Base-by-base conservation (phyloP, 1,140 invertebrate genomes). In the Drosophila sp. region DNA sequence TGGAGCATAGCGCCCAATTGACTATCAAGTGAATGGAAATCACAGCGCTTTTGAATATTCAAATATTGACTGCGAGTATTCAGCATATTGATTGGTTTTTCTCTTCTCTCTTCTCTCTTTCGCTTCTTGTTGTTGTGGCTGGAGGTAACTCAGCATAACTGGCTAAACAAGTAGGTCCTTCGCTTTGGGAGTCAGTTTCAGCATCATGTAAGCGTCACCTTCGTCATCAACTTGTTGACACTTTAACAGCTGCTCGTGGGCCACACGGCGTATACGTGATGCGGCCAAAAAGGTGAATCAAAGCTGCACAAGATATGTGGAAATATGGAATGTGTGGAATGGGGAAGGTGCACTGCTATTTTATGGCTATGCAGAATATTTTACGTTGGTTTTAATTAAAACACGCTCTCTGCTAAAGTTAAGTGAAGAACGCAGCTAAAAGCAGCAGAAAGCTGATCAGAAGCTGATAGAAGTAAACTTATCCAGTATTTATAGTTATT, bases 141-240 rank as follows among this genome's bases (percentile, higher is more conserved):
- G 14, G 32, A 34, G 40, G n/a, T 16, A 29, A 43, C 29, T 59
- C 38, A 50, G 62, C 38, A 57, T 34, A 41, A 13, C 48, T 45
- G 43, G 8, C 34, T 62, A 27, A 14, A 48, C 57, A 38, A 36
- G 32, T 48, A n/a, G n/a, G 32, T 21, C 8, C 9, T 38, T 8
- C 32, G 14, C 14, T n/a, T n/a, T n/a, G n/a, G n/a, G n/a, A 32
- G 41, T 27, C 38, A 57, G 8, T 41, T 14, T 14, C 9, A 48
- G 21, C 78, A 67, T 43, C 48, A 66, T 76, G 63, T 66, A 63
- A 73, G 54, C 72, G 56, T 70, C 79, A 80, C 63, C 71, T 76
- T 64, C 83, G 70, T 82, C 79, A 76, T 78, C 78, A 76, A 89
- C 82, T 89, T 87, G 79, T 87, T 87, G 83, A 89, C 82, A 89